Evolutionary conservation across 2,888 invertebrate genomes (phyloP).

Genomic region (Drosophila prostipennis): DNA sequence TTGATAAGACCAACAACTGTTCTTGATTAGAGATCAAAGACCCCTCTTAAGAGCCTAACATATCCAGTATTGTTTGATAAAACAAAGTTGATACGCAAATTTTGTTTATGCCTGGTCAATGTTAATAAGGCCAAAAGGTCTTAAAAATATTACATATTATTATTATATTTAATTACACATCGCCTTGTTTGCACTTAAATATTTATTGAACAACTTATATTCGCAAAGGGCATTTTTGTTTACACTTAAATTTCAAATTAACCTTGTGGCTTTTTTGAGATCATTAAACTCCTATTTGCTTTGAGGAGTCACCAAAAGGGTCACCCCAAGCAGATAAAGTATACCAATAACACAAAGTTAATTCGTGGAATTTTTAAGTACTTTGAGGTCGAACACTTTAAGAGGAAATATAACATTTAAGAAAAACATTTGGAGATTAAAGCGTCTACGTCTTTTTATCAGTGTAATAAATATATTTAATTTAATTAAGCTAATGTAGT

Average conservation of each 20-base stretch:
- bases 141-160: too few species aligned
- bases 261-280: background rate
- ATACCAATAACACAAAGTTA: constrained; percentile 4
- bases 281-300: background rate
- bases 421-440: too few species aligned
- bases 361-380: constrained; percentile 1
- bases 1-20: constrained; percentile 4
- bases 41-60: background rate
- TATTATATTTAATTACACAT: background rate
- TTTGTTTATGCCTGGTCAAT: background rate
- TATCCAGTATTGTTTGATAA: background rate
- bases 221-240: too few species aligned
- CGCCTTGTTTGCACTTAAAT: background rate
- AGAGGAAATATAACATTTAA: background rate
- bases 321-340: constrained; percentile 1
- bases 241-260: background rate
- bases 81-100: constrained; percentile 20
- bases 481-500: too few species aligned
- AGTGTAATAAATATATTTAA: too few species aligned
- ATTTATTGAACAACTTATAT: background rate
- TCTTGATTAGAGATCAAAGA: background rate
- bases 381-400: background rate
- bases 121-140: too few species aligned
- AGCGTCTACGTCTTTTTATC: too few species aligned
- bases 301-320: constrained; percentile 2